A percentile compares a stretch with the other conserved stretches of the same genome.
Evolutionary conservation across 2,113 vertebrate species (phyloP).

Genomic region (Pseudopipra pipra): DNA sequence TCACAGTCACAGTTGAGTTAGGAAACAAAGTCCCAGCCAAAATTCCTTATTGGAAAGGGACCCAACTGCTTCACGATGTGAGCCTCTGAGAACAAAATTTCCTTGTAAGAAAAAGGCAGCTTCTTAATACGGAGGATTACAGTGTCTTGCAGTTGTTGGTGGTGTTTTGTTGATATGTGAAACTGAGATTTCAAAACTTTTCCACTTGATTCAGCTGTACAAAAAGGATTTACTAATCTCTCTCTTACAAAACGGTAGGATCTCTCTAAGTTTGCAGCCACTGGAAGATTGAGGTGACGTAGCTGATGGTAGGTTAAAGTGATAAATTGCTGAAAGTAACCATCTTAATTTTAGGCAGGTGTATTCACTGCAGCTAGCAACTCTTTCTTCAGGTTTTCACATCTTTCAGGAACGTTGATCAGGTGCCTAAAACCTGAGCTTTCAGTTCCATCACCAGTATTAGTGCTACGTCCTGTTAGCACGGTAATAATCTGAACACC

Average conservation of each 20-base stretch:
- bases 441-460: neutral
- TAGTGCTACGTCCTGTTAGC: neutral
- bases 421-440: neutral
- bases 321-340: neutral
- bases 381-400: neutral
- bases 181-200: slow-evolving; percentile 48
- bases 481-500: neutral
- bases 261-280: neutral
- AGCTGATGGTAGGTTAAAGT: neutral
- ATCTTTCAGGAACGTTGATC: neutral
- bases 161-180: slow-evolving; percentile 7
- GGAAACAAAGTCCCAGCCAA: slow-evolving; percentile 42
- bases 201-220: slow-evolving; percentile 4
- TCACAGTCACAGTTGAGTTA: slow-evolving; percentile 18
- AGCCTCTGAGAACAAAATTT: slow-evolving; percentile 53
- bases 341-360: neutral
- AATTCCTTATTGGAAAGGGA: slow-evolving; percentile 49
- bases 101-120: slow-evolving; percentile 38
- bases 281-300: neutral
- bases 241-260: neutral
- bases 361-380: neutral
- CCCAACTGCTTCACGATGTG: slow-evolving; percentile 25
- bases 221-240: neutral
- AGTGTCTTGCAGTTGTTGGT: neutral
- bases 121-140: slow-evolving; percentile 29